Percentiles rank a stretch among this genome's conserved stretches.
phyloP scores from a whole-genome alignment of 2,797 vertebrate genomes.

The Antrozous pallidus region DNA sequence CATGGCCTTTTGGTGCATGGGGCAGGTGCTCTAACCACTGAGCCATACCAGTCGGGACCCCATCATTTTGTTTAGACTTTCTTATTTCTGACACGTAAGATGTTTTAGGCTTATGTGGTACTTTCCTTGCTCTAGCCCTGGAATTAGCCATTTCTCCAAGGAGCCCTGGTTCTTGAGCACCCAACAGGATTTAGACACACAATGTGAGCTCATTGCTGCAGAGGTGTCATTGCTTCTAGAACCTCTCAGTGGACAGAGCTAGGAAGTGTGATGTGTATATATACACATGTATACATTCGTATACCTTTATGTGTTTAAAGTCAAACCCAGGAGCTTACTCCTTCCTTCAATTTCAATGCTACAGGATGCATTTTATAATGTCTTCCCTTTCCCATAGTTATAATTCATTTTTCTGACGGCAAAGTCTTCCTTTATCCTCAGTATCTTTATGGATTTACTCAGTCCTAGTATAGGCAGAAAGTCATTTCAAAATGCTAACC shows the following conservation, averaged over 20 bases:
- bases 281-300: too few relatives aligned
- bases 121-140: neutral
- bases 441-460: neutral
- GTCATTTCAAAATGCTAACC: neutral
- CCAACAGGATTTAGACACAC: neutral
- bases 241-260: neutral
- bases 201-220: neutral
- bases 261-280: neutral
- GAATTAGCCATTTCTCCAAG: neutral
- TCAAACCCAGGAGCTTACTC: neutral
- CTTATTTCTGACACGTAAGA: neutral
- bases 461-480: neutral
- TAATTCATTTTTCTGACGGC: neutral
- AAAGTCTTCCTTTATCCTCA: neutral
- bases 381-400: neutral
- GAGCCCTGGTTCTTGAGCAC: neutral
- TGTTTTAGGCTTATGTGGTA: neutral
- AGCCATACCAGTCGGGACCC: neutral
- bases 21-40: too few relatives aligned
- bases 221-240: neutral
- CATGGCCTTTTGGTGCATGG: too few relatives aligned
- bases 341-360: neutral
- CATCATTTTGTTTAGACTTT: neutral
- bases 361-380: neutral
- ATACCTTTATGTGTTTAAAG: neutral